These are phyloP conservation scores for Athene noctua DNA, from an alignment of 2,113 vertebrate genomes.

Conservation along the genomic window DNA sequence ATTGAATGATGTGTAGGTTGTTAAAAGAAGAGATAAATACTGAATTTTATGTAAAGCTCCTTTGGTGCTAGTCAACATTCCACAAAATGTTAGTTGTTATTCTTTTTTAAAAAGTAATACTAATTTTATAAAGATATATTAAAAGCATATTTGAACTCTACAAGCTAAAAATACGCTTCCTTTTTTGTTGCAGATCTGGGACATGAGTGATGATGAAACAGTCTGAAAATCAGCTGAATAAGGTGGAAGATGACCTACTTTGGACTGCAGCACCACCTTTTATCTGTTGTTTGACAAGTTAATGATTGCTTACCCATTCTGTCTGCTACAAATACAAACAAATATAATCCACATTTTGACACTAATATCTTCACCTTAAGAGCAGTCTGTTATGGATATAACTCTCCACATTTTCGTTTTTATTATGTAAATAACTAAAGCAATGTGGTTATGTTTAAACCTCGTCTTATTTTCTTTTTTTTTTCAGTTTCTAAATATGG, in stretches of 20 bases:
- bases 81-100: neutral
- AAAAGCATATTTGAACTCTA: neutral
- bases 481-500: neutral
- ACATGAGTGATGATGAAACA: conserved; percentile 98
- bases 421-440: conserved; percentile 26
- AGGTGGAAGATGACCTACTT: conserved; percentile 15
- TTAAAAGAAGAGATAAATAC: neutral
- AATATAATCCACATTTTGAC: neutral
- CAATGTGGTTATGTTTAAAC: neutral
- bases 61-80: neutral
- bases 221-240: conserved; percentile 71
- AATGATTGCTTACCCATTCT: conserved; percentile 6
- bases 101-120: neutral
- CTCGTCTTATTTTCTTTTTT: neutral
- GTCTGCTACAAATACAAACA: neutral
- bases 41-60: neutral
- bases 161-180: neutral
- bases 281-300: conserved; percentile 7
- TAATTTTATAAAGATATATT: neutral
- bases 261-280: conserved; percentile 1
- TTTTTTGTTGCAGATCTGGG: conserved; percentile 89
- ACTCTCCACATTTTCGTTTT: neutral
- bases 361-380: neutral
- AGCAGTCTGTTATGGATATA: neutral
- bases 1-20: neutral